Conservation (phyloP, 2,113 vertebrate species). For the Elephas maximus region DNA sequence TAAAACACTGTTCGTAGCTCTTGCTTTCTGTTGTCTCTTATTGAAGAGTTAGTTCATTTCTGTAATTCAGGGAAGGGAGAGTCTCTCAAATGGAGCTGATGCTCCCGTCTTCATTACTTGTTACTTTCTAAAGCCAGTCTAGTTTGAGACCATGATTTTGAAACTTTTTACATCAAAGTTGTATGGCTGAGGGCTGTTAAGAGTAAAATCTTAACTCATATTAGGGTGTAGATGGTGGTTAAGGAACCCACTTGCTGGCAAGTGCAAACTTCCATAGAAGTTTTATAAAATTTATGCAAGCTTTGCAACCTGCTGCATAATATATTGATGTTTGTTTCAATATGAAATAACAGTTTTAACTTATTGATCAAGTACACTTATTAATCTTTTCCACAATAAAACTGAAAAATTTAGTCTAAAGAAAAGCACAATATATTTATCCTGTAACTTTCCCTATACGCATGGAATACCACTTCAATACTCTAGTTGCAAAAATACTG, state of each 20-base stretch:
- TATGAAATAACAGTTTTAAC: constrained; percentile 29
- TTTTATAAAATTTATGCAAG: constrained; percentile 20
- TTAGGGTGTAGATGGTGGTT: neutral
- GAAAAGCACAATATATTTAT: constrained; percentile 10
- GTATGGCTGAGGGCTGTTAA: neutral
- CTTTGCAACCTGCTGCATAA: constrained; percentile 7
- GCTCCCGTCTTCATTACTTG: neutral
- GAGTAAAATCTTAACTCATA: neutral
- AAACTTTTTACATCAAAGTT: constrained; percentile 11
- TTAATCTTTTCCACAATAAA: constrained; percentile 28
- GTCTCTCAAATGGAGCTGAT: neutral
- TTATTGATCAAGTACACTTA: neutral
- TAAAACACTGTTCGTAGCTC: neutral
- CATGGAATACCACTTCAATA: neutral
- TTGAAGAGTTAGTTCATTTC: constrained; percentile 1
- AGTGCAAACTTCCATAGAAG: neutral
- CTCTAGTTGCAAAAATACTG: neutral
- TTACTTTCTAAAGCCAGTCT: neutral
- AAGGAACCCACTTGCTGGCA: neutral
- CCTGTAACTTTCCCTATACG: neutral
- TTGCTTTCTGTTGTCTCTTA: neutral
- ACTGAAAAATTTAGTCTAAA: constrained; percentile 24
- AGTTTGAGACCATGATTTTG: neutral
- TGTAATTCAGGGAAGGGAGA: constrained; percentile 9
- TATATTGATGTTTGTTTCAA: constrained; percentile 13